These are phyloP conservation scores for Habropoda laboriosa DNA, from an alignment of 1,140 invertebrate genomes.

Conservation along the genomic window DNA sequence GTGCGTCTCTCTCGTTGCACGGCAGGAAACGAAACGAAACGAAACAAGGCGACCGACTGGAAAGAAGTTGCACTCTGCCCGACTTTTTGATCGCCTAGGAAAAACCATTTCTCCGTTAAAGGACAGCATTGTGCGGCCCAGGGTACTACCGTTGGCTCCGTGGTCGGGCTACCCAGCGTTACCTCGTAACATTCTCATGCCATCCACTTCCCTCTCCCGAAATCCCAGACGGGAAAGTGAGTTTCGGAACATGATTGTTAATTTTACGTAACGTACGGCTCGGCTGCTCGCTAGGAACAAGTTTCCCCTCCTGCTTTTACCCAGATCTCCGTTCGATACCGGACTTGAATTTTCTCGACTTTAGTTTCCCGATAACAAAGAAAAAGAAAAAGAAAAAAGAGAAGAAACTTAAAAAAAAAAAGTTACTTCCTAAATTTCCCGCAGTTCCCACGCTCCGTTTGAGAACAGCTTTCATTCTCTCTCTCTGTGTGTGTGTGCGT, in stretches of 20 bases:
- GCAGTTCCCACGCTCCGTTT: background rate
- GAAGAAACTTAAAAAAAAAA: too few species aligned
- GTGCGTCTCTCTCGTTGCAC: background rate
- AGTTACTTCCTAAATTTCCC: too few species aligned
- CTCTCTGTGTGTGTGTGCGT: background rate
- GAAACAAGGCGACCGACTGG: background rate
- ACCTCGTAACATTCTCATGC: conserved; percentile 59
- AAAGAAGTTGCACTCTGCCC: background rate
- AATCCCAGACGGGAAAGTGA: conserved; percentile 75
- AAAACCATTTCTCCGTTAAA: conserved; percentile 29
- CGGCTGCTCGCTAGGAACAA: conserved; percentile 52
- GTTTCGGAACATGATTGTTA: conserved; percentile 73
- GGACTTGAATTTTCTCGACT: background rate
- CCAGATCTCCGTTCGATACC: conserved; percentile 49
- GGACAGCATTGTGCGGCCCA: conserved; percentile 26
- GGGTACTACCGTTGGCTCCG: background rate
- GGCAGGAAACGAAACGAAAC: background rate
- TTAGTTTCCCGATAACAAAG: conserved; percentile 18
- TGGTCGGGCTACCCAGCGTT: conserved; percentile 5
- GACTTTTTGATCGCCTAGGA: conserved; percentile 8
- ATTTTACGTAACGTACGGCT: conserved; percentile 73
- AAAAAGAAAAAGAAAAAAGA: background rate
- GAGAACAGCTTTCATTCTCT: background rate
- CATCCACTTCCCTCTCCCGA: conserved; percentile 59
- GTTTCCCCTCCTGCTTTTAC: conserved; percentile 59